Percentiles rank a stretch among this genome's conserved stretches.
These are phyloP conservation scores for Poecilia gillii DNA, from an alignment of 2,797 vertebrate species.

Conservation along the genomic window DNA sequence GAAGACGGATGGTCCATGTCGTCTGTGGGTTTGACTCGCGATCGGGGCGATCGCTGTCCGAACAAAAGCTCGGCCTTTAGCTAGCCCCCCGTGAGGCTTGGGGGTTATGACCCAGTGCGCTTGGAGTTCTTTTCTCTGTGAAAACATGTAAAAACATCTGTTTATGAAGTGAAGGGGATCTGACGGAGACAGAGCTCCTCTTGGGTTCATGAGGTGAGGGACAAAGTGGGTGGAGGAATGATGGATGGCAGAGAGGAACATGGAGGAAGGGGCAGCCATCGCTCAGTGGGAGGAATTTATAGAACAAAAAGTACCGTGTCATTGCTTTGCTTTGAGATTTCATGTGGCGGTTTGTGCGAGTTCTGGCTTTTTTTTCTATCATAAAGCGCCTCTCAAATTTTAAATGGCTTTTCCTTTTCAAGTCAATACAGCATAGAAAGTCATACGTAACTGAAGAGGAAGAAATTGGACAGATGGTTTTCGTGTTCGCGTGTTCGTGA, in stretches of 20 bases:
- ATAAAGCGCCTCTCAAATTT: not conserved
- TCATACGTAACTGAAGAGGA: not conserved
- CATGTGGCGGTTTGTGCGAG: not conserved
- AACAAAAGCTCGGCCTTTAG: constrained; percentile 53
- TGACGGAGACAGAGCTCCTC: constrained; percentile 15
- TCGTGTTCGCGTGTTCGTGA: not conserved
- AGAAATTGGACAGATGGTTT: not conserved
- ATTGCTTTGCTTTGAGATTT: constrained; percentile 29
- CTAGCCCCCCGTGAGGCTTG: constrained; percentile 34
- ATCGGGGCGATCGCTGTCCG: constrained; percentile 38
- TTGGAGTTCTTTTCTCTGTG: constrained; percentile 8
- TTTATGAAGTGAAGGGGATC: constrained; percentile 5
- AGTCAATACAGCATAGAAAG: not conserved
- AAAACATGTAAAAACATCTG: constrained; percentile 2
- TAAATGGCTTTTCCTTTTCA: not conserved
- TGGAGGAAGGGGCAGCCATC: constrained; percentile 16
- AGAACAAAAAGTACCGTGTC: constrained; percentile 49
- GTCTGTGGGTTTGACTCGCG: constrained; percentile 44
- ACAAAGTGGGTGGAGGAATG: constrained; percentile 47
- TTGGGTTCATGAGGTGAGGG: constrained; percentile 53
- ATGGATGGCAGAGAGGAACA: constrained; percentile 58
- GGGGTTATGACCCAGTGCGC: constrained; percentile 35
- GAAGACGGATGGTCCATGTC: constrained; percentile 67
- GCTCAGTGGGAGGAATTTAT: constrained; percentile 60
- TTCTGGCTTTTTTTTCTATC: not conserved